These are phyloP conservation scores for Batillaria attramentaria DNA, from an alignment of 1,140 invertebrate species.

Conservation along the genomic window DNA sequence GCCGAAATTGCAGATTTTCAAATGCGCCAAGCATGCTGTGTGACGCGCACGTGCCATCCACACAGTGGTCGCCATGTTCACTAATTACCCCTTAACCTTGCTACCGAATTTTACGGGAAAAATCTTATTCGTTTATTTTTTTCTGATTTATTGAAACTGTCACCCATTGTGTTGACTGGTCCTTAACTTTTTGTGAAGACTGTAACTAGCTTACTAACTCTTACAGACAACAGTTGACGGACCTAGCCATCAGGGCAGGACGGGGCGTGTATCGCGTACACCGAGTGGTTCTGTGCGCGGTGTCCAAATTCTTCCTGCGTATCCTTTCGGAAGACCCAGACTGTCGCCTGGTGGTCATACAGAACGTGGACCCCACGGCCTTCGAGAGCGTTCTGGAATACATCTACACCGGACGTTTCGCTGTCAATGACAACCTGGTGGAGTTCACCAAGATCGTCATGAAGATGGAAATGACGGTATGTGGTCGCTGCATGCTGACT, in stretches of 20 bases:
- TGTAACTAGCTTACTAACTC: no score
- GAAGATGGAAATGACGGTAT: conserved; percentile 11
- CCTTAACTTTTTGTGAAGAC: no score
- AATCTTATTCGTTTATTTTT: no score
- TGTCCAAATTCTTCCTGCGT: not conserved
- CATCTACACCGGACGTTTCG: not conserved
- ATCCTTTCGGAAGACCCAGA: not conserved
- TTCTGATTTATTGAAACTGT: no score
- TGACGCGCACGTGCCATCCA: no score
- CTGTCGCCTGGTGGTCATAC: not conserved
- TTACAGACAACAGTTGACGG: not conserved
- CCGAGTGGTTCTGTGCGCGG: conserved; percentile 1
- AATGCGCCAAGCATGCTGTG: no score
- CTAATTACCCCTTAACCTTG: no score
- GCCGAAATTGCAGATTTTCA: no score
- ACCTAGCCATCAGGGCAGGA: not conserved
- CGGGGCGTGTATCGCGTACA: not conserved
- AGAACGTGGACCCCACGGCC: not conserved
- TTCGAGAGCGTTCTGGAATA: conserved; percentile 10
- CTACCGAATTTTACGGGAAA: no score
- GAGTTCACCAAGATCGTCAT: not conserved
- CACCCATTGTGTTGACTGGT: no score
- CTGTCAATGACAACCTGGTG: not conserved
- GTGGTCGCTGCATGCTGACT: no score
- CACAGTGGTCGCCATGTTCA: no score